Evolutionary conservation across 2,888 invertebrate genomes (phyloP).

Genomic region (Ashinkailepas kermadecensis): DNA sequence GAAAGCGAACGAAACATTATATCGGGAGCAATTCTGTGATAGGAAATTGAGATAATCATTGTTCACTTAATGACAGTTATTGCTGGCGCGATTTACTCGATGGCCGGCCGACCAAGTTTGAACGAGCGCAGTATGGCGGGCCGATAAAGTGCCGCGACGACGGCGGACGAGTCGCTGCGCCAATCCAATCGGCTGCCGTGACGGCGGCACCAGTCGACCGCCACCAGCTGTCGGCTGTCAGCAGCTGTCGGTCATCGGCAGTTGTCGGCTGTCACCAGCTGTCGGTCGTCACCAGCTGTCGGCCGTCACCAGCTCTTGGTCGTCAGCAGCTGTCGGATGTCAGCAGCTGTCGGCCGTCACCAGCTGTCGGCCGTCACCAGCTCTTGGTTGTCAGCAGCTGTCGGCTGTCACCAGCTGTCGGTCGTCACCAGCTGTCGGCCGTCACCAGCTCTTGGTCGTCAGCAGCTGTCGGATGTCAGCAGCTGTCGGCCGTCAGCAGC

Average conservation of each 20-base stretch:
- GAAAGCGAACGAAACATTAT: slow-evolving; percentile 15
- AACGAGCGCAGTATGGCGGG: not conserved
- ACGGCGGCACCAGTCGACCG: not conserved
- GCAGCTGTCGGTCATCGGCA: not conserved
- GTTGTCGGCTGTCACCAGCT: too few relatives aligned
- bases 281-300: too few relatives aligned
- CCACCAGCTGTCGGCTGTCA: not conserved
- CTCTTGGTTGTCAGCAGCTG: too few relatives aligned
- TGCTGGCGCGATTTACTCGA: slow-evolving; percentile 4
- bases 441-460: too few relatives aligned
- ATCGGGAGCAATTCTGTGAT: slow-evolving; percentile 12
- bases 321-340: too few relatives aligned
- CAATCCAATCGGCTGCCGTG: slow-evolving; percentile 4
- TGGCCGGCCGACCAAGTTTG: not conserved
- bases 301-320: too few relatives aligned
- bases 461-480: too few relatives aligned
- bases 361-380: too few relatives aligned
- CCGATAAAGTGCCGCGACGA: not conserved
- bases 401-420: too few relatives aligned
- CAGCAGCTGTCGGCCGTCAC: too few relatives aligned
- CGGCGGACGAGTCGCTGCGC: not conserved
- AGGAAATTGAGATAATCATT: slow-evolving; percentile 18
- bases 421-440: too few relatives aligned
- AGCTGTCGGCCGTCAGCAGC: too few relatives aligned
- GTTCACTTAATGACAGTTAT: slow-evolving; percentile 19